Base-by-base conservation (phyloP, 2,797 vertebrate genomes). In the Alcedo quadribrachys region DNA sequence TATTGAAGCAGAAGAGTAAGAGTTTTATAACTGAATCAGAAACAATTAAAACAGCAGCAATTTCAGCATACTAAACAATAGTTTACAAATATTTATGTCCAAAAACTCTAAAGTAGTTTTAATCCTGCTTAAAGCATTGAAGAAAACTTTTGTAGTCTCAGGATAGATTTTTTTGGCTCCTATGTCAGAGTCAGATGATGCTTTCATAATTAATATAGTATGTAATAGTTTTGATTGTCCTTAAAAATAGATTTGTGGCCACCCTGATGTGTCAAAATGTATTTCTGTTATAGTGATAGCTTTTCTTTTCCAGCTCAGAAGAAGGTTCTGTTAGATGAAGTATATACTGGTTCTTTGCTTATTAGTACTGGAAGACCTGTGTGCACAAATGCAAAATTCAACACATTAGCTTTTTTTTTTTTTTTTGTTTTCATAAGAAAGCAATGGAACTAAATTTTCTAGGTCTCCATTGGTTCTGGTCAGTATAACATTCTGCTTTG, bases 401-500 rank as follows among this genome's bases (percentile, higher is more conserved):
- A 11, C 8, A 28, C 4, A 9, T 27, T 27, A 48, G 46, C 7
- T 12, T 8, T 48, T 48, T 48, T 48, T 46, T 45, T 17, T 45
- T 48, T 48, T 22, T 48, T 48, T 48, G 22, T 48, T 8, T 25
- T 35, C 1, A 0, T 43, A 6, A 2, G 40, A 12, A 83, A 37
- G 1, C 8, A 42, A 20, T 12, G 8, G 28, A 25, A 54, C 3
- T 15, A 43, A 21, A 9, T 10, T 46, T 67, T 92, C 16, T 37
- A 28, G 8, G 40, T 55, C 8, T 58, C 25, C 6, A 1, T 21
- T 58, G 48, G 28, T 51, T 48, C 57, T 62, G 51, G 53, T 51
- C 11, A 35, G 7, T 11, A 8, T 12, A 15, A 6, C 1, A 0
- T 11, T 30, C 25, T 25, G 42, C 21, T 62, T 37, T 1, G 0